Evolutionary conservation across 2,113 vertebrate genomes (phyloP), one percentile per base, ranked within the genome.

Genomic region (Dicentrarchus labrax): DNA sequence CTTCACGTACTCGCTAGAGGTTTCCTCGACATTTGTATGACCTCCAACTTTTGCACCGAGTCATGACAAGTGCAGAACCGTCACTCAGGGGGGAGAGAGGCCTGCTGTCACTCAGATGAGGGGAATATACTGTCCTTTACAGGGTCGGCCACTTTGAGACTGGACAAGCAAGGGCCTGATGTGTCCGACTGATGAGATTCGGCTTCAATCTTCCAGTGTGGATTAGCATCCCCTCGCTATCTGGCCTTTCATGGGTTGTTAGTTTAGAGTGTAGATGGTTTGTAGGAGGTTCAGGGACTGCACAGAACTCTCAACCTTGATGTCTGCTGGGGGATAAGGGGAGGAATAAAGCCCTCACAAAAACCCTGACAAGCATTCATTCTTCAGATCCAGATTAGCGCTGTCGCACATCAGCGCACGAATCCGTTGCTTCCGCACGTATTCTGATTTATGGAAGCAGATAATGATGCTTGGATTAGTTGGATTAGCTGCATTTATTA

Each of bases 401-500:
- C 69, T 30, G 71, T 50, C 22, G 9, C 74, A 72, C 54, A 76
- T 56, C 66, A 30, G 10, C 38, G 17, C 64, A 43, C 24, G 19
- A 56, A 76, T 60, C 47, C 7, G 43, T 19, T 24, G 15, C 53
- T 81, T 60, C 15, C 10, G 38, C 17, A 3, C 53, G 16, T 3
- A 10, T 17, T 76, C 51, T 76, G 75, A 80, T 77, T 78, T 50
- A 72, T 21, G 8, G 39, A 68, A 75, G 71, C 72, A 74, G 67
- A 86, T 80, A 66, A 85, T 59, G 83, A 80, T n/a, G 47, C 24
- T n/a, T n/a, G n/a, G n/a, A n/a, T n/a, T 12, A 39, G 69, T 21
- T 57, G 78, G 66, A 84, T 88, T 69, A 76, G 73, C 59, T 0
- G 8, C 66, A 66, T 90, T 86, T 76, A 83, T 86, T 84, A 64